Conservation (phyloP, 2,113 vertebrate genomes). For the Centropristis striata region DNA sequence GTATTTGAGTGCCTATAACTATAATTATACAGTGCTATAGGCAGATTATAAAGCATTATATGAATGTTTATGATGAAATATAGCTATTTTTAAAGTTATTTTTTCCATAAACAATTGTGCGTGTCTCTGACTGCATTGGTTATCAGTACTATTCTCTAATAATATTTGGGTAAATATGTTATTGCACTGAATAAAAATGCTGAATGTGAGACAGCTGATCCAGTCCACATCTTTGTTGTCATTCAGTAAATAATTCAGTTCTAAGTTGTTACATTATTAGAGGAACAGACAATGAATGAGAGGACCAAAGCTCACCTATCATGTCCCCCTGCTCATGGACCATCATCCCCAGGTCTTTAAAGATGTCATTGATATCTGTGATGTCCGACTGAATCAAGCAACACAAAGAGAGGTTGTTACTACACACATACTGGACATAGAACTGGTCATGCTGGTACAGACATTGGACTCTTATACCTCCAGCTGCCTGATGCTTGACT, state of each 20-base stretch:
- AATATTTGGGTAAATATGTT: neutral
- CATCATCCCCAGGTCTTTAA: constrained; percentile 98
- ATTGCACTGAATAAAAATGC: neutral
- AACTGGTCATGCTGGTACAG: too few species aligned
- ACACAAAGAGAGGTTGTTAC: constrained; percentile 5
- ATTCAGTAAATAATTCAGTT: neutral
- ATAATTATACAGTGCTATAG: too few species aligned
- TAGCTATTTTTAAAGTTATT: too few species aligned
- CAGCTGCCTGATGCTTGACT: constrained; percentile 92
- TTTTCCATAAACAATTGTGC: too few species aligned
- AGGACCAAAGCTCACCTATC: constrained; percentile 89
- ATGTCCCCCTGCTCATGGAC: constrained; percentile 98
- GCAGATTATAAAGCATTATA: too few species aligned
- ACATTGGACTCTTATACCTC: constrained; percentile 85
- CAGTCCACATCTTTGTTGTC: neutral
- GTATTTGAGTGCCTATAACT: too few species aligned
- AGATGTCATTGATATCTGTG: constrained; percentile 97
- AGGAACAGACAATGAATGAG: neutral
- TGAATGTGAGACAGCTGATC: neutral
- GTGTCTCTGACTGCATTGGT: neutral
- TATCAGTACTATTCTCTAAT: neutral
- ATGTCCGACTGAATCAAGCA: constrained; percentile 91
- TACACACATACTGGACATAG: neutral
- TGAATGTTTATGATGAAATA: too few species aligned
- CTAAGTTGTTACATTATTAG: neutral